Conservation (phyloP, 2,797 vertebrate genomes). For the Huso huso region DNA sequence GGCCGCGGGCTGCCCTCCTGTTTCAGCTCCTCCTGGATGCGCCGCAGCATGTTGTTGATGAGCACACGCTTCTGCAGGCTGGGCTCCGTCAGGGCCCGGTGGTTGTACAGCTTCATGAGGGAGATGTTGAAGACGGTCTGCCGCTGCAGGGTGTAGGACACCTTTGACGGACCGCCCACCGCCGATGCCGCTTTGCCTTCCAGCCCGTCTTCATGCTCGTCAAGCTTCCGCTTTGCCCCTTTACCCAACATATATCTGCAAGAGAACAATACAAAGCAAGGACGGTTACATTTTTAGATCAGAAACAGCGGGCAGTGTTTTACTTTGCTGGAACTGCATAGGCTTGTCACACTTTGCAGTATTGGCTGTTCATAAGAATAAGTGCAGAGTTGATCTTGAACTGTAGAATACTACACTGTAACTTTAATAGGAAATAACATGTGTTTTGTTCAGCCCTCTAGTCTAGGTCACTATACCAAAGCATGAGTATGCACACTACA, state of each 20-base stretch:
- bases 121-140: slow-evolving; percentile 99
- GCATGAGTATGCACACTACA: too few species aligned
- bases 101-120: slow-evolving; percentile 96
- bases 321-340: too few species aligned
- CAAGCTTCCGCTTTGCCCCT: slow-evolving; percentile 98
- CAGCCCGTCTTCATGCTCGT: slow-evolving; percentile 98
- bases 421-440: too few species aligned
- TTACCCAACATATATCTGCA: slow-evolving; percentile 99
- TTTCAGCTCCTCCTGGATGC: slow-evolving; percentile 94
- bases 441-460: too few species aligned
- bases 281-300: too few species aligned
- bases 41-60: slow-evolving; percentile 96
- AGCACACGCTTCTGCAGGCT: slow-evolving; percentile 90
- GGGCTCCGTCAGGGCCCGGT: slow-evolving; percentile 82
- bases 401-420: too few species aligned
- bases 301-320: too few species aligned
- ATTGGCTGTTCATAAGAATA: too few species aligned
- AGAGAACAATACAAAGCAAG: slow-evolving; percentile 8
- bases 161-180: slow-evolving; percentile 82
- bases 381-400: too few species aligned
- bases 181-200: slow-evolving; percentile 91
- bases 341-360: too few species aligned
- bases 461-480: too few species aligned
- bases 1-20: slow-evolving; percentile 85
- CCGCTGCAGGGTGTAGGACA: slow-evolving; percentile 94